phyloP scores from a whole-genome alignment of 2,113 vertebrate genomes.

The Stercorarius parasiticus region DNA sequence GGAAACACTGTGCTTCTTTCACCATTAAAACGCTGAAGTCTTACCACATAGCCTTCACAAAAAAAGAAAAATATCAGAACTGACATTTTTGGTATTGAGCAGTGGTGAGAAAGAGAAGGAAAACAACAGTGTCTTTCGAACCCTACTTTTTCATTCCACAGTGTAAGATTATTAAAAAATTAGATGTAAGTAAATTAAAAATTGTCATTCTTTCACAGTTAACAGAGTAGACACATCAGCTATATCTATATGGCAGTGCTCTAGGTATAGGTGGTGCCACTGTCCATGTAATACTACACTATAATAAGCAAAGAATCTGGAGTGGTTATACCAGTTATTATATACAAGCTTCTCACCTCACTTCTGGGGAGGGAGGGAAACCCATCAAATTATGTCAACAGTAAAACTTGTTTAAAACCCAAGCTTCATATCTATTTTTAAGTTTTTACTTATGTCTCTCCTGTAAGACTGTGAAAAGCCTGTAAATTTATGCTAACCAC shows the following conservation, averaged over 20 bases:
- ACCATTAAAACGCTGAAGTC: background rate
- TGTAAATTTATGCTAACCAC: background rate
- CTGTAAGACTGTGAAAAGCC: background rate
- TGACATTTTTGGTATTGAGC: background rate
- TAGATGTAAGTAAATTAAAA: background rate
- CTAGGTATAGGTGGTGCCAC: background rate
- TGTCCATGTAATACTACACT: too few relatives aligned
- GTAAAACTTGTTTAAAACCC: background rate
- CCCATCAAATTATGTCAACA: background rate
- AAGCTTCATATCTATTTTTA: background rate
- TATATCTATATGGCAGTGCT: background rate
- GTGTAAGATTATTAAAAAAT: background rate
- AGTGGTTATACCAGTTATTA: background rate
- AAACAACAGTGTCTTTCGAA: background rate
- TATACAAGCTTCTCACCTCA: background rate
- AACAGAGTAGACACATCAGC: background rate
- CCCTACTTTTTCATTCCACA: background rate
- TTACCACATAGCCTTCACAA: background rate
- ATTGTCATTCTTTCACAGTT: background rate
- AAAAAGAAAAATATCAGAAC: background rate
- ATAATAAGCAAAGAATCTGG: background rate
- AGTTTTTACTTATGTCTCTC: background rate
- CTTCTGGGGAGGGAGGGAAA: background rate
- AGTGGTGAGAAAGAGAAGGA: background rate
- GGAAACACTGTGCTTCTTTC: background rate